A percentile compares a stretch with the other conserved stretches of the same genome.
Conservation (phyloP, 2,888 invertebrate species). For the Drosophila anceps region DNA sequence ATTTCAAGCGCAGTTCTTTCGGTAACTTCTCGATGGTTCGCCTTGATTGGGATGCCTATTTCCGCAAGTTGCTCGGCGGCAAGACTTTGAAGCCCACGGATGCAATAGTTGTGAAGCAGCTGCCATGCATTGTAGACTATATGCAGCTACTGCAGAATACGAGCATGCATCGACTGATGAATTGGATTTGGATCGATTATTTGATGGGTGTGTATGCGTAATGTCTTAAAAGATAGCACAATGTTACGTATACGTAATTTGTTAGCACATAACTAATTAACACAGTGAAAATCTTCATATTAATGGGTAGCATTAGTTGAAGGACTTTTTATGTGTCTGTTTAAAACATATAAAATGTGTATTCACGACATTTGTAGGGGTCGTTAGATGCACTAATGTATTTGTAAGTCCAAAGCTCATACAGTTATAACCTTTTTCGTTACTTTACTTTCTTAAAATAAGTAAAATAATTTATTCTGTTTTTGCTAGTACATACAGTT, state of each 20-base stretch:
- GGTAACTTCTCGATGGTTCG: constrained; percentile 49
- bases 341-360: too few species aligned
- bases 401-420: too few species aligned
- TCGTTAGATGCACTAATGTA: too few species aligned
- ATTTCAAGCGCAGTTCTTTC: constrained; percentile 66
- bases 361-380: too few species aligned
- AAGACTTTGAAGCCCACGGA: constrained; percentile 77
- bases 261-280: background rate
- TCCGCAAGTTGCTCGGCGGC: constrained; percentile 78
- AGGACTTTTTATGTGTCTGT: background rate
- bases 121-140: constrained; percentile 75
- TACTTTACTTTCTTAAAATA: too few species aligned
- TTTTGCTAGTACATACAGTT: too few species aligned
- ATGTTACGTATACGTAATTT: background rate
- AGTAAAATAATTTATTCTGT: too few species aligned
- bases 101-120: constrained; percentile 70
- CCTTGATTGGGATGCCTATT: constrained; percentile 83
- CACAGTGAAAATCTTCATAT: background rate
- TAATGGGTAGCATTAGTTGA: background rate
- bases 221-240: background rate
- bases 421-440: too few species aligned
- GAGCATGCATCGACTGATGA: constrained; percentile 73
- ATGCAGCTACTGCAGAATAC: constrained; percentile 79
- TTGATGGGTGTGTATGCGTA: constrained; percentile 76
- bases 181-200: constrained; percentile 84